Conservation (phyloP, 2,888 invertebrate genomes). For the Ceramica pisi region DNA sequence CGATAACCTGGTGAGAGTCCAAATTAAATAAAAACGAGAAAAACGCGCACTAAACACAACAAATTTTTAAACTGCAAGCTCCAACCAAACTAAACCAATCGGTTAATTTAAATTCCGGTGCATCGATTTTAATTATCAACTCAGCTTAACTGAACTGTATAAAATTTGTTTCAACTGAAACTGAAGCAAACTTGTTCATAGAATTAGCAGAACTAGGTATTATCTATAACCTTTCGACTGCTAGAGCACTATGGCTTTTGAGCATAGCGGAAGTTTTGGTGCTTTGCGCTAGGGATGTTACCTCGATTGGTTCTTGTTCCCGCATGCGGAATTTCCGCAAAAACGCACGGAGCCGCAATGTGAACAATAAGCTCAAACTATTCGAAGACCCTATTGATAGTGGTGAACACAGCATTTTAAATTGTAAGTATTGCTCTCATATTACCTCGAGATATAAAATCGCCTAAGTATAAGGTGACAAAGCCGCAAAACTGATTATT, state of each 20-base stretch:
- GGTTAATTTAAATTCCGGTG: constrained; percentile 12
- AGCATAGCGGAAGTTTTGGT: constrained; percentile 25
- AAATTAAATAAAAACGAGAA: not conserved
- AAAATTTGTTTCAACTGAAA: constrained; percentile 31
- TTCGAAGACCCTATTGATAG: no score
- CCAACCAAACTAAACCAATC: not conserved
- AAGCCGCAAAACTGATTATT: not conserved
- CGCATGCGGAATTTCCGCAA: no score
- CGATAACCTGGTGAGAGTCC: no score
- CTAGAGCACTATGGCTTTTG: constrained; percentile 9
- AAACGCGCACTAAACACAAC: not conserved
- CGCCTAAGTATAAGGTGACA: not conserved
- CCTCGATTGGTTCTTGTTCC: not conserved
- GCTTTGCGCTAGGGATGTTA: constrained; percentile 9
- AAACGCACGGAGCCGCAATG: not conserved
- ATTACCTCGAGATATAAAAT: not conserved
- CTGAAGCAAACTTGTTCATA: constrained; percentile 42
- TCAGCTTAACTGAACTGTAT: constrained; percentile 38
- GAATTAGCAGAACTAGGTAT: constrained; percentile 25
- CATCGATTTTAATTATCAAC: constrained; percentile 40
- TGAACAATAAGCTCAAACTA: no score
- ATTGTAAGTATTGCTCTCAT: not conserved
- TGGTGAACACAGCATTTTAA: no score
- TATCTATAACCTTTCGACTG: constrained; percentile 43
- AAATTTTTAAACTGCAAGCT: not conserved